phyloP scores from a whole-genome alignment of 2,797 vertebrate species.

The Jordanella pulchra region DNA sequence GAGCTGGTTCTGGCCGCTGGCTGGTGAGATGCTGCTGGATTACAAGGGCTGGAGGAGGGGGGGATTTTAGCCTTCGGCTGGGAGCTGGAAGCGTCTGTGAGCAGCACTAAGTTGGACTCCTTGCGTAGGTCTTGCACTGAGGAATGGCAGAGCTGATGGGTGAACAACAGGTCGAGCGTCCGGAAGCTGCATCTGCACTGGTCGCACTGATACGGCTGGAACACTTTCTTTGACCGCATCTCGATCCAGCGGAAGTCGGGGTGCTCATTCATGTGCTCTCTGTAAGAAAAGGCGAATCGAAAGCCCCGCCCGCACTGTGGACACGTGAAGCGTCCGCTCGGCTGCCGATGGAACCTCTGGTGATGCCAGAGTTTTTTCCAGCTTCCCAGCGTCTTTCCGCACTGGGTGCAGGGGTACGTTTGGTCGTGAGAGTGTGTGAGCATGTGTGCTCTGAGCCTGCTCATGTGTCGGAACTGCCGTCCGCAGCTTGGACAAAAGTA shows the following conservation, averaged over 20 bases:
- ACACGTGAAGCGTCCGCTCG: constrained; percentile 77
- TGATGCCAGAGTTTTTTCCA: constrained; percentile 82
- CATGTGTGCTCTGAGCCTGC: constrained; percentile 81
- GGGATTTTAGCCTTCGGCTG: constrained; percentile 10
- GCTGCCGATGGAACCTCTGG: constrained; percentile 79
- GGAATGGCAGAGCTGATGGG: constrained; percentile 79
- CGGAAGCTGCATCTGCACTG: constrained; percentile 75
- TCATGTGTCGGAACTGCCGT: constrained; percentile 79
- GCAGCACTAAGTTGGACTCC: constrained; percentile 44
- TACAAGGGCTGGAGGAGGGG: background rate
- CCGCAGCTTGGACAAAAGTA: constrained; percentile 81
- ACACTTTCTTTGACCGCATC: constrained; percentile 50
- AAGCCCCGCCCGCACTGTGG: constrained; percentile 76
- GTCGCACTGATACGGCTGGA: constrained; percentile 80
- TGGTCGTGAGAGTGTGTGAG: constrained; percentile 73
- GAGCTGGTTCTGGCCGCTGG: constrained; percentile 8
- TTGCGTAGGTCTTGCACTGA: constrained; percentile 41
- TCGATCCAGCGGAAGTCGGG: constrained; percentile 71
- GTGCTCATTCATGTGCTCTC: constrained; percentile 78
- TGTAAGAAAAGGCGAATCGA: constrained; percentile 75
- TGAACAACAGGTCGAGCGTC: constrained; percentile 77
- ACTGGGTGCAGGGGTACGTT: constrained; percentile 74
- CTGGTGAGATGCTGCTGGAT: background rate
- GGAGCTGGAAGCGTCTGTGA: constrained; percentile 29
- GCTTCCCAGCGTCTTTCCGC: constrained; percentile 74